phyloP scores from a whole-genome alignment of 2,888 invertebrate species.

The Cataglyphis altisquamis region DNA sequence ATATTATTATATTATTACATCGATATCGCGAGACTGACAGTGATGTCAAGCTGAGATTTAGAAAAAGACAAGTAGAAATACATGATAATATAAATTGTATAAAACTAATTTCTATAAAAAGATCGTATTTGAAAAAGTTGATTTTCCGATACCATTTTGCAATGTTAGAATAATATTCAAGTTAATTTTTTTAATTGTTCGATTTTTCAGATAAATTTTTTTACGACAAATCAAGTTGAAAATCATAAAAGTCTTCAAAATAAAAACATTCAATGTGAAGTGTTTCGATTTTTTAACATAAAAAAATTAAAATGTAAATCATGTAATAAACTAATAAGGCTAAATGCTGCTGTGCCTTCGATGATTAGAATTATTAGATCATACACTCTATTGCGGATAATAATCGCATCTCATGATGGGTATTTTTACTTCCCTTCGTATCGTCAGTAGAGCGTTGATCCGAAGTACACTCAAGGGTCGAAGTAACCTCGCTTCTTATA shows the following conservation, averaged over 20 bases:
- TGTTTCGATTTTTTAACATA: not conserved
- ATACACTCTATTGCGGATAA: too few species aligned
- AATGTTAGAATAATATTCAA: too few species aligned
- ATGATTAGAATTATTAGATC: conserved; percentile 1
- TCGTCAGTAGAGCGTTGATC: not conserved
- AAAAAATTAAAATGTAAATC: not conserved
- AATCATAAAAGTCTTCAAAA: not conserved
- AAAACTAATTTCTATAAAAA: not conserved
- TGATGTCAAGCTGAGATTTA: not conserved
- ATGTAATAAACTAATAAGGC: not conserved
- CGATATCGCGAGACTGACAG: not conserved
- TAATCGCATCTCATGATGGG: not conserved
- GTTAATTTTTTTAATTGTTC: not conserved
- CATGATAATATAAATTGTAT: not conserved
- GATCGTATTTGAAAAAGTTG: not conserved
- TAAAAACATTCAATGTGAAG: not conserved
- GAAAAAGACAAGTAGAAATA: not conserved
- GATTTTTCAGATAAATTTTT: not conserved
- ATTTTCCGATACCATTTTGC: not conserved
- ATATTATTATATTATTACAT: conserved; percentile 25
- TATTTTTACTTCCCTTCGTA: not conserved
- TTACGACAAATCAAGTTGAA: not conserved
- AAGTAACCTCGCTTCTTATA: not conserved
- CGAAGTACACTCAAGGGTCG: not conserved
- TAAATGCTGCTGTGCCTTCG: not conserved